Conservation (phyloP, 2,888 invertebrate species). For the Orchesella flavescens region DNA sequence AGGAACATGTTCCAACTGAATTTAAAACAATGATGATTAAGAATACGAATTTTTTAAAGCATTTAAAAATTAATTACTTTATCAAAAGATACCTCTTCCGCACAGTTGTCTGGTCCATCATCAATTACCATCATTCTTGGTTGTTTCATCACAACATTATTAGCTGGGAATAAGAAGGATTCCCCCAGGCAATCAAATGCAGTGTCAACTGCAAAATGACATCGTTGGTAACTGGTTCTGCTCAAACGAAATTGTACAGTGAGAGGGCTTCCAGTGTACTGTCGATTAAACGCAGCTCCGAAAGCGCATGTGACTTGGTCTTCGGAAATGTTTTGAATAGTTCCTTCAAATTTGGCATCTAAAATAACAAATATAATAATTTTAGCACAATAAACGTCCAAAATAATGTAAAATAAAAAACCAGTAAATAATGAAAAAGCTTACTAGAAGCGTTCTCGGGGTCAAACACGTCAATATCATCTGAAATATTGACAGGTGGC, state of each 20-base stretch:
- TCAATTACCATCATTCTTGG: conserved; percentile 76
- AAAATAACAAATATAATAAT: conserved; percentile 45
- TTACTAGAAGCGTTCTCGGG: conserved; percentile 72
- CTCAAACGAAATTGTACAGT: conserved; percentile 84
- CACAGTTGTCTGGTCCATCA: conserved; percentile 37
- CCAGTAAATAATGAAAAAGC: not conserved
- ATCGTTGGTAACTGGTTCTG: conserved; percentile 79
- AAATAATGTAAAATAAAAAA: too few species aligned
- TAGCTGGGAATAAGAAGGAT: conserved; percentile 83
- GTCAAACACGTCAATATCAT: conserved; percentile 78
- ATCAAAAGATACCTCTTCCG: too few species aligned
- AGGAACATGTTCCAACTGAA: too few species aligned
- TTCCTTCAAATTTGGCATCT: conserved; percentile 81
- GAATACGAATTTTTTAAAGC: too few species aligned
- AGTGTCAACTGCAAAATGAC: conserved; percentile 83
- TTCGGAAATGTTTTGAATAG: conserved; percentile 81
- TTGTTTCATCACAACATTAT: conserved; percentile 75
- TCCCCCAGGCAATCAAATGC: conserved; percentile 80
- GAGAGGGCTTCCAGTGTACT: conserved; percentile 87
- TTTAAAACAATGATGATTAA: too few species aligned
- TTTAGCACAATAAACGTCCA: too few species aligned
- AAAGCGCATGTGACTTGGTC: conserved; percentile 86
- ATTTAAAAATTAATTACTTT: too few species aligned
- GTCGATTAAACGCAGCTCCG: conserved; percentile 82
- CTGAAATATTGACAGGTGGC: conserved; percentile 88